Percentiles rank a stretch among this genome's conserved stretches.
phyloP scores from a whole-genome alignment of 2,113 vertebrate species.

The Cynoglossus semilaevis region DNA sequence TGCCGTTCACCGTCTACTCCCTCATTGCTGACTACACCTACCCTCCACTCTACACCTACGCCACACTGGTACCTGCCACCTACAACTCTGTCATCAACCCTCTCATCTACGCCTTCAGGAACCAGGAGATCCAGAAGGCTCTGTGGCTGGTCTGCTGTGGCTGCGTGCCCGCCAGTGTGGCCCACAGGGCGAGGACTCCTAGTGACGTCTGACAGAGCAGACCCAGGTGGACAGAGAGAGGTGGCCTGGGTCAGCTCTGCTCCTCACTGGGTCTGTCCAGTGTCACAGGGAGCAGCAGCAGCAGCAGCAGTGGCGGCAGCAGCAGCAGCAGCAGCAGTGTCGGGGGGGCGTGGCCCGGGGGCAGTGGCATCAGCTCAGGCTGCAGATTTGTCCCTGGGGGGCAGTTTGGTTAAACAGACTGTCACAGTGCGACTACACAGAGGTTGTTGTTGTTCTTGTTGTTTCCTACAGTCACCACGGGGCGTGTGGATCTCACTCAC shows the following conservation, averaged over 20 bases:
- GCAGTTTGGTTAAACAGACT: conserved; percentile 14
- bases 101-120: conserved; percentile 97
- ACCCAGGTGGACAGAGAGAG: conserved; percentile 53
- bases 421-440: conserved; percentile 29
- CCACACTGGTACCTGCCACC: conserved; percentile 95
- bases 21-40: conserved; percentile 96
- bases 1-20: conserved; percentile 97
- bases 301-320: conserved; percentile 15
- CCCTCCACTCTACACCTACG: conserved; percentile 96
- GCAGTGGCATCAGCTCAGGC: conserved; percentile 17
- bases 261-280: conserved; percentile 39
- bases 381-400: conserved; percentile 14
- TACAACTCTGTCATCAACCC: conserved; percentile 99
- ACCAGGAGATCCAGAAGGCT: conserved; percentile 99
- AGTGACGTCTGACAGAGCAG: conserved; percentile 87
- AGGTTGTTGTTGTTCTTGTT: conserved; percentile 15
- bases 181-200: conserved; percentile 89
- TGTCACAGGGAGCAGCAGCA: conserved; percentile 42
- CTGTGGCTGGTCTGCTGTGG: conserved; percentile 96
- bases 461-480: conserved; percentile 39
- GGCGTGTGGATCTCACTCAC: conserved; percentile 33
- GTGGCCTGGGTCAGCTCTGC: conserved; percentile 57
- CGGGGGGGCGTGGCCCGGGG: conserved; percentile 10
- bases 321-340: conserved; percentile 4
- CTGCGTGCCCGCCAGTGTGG: conserved; percentile 86